phyloP scores from a whole-genome alignment of 2,888 invertebrate genomes.

The Drosophila emarginata region DNA sequence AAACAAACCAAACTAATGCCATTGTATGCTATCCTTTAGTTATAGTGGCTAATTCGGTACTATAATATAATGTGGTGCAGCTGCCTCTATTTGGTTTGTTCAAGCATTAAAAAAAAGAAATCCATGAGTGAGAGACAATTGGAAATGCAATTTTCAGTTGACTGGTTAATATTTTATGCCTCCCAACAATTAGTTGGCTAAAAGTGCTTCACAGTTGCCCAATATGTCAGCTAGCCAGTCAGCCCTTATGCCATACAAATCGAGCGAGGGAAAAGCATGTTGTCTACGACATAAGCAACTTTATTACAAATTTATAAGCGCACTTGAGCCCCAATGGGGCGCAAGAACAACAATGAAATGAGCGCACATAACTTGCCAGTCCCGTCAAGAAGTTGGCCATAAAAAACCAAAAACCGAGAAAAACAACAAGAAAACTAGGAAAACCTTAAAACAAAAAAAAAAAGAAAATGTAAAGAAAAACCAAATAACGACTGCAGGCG shows the following conservation, averaged over 20 bases:
- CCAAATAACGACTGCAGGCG: not conserved
- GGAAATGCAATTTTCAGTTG: slow-evolving; percentile 42
- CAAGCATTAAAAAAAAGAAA: slow-evolving; percentile 30
- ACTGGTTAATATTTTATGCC: slow-evolving; percentile 58
- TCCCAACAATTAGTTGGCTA: slow-evolving; percentile 49
- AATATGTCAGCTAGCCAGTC: not conserved
- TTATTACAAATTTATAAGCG: slow-evolving; percentile 75
- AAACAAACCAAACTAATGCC: too few relatives aligned
- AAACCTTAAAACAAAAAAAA: slow-evolving; percentile 14
- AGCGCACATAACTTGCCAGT: slow-evolving; percentile 63
- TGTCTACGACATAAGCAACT: slow-evolving; percentile 43
- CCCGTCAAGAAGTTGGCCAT: slow-evolving; percentile 59
- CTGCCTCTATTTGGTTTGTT: slow-evolving; percentile 12
- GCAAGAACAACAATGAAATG: slow-evolving; percentile 57
- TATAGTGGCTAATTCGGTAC: slow-evolving; percentile 20
- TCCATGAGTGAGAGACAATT: slow-evolving; percentile 29
- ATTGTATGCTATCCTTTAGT: too few relatives aligned
- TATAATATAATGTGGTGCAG: not conserved
- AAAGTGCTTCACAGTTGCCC: too few relatives aligned
- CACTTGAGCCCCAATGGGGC: slow-evolving; percentile 51
- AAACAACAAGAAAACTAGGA: slow-evolving; percentile 40
- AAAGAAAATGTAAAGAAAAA: not conserved
- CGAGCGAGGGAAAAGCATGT: slow-evolving; percentile 11
- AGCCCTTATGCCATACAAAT: slow-evolving; percentile 22
- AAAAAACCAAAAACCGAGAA: slow-evolving; percentile 46